Evolutionary conservation across 2,888 invertebrate species (phyloP), one percentile per base, ranked within the genome.

Genomic region (Epistrophella euchroma): DNA sequence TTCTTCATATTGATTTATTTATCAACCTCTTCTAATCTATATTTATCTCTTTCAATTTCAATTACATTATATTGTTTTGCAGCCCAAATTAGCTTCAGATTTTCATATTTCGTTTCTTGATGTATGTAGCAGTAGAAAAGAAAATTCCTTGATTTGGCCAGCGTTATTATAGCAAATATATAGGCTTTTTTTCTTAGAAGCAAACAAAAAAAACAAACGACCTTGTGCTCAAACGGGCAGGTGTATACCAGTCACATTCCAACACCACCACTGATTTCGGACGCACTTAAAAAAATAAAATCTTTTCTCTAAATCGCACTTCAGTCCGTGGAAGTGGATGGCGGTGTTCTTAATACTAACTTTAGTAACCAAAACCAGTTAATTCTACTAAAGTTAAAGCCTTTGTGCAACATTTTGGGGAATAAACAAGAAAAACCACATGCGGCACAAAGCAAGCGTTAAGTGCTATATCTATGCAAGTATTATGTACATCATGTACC

Each of bases 321-420:
- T 35, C 15, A 50, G 50, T 28, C n/a, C 5, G 22, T 50, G 35
- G 32, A 15, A 2, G 15, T 47, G 19, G 19, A 40, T 56, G 17
- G 60, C 22, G 22, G 60, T 28, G 22, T 56, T 60, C 58, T 43
- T 19, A 40, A 56, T 68, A 37, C 35, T 17, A 25, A 37, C 22
- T 17, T 58, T 32, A 19, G 32, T 68, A 52, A 22, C 52, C 68
- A 52, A 58, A 76, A 47, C 50, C 58, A 70, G 68, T 77, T 77
- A 58, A 52, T 77, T 77, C 76, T 70, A 22, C 47, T 10, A 56
- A 58, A 52, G 11, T 56, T 56, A 68, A 50, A 68, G 50, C 40
- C 19, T 25, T 73, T 80, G 73, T 68, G 79, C 73, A 80, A 80
- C 17, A 55, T 45, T 78, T 78, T 68, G 50, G 40, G 62, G 62